phyloP scores from a whole-genome alignment of 2,888 invertebrate genomes.

The Geotrupes spiniger region DNA sequence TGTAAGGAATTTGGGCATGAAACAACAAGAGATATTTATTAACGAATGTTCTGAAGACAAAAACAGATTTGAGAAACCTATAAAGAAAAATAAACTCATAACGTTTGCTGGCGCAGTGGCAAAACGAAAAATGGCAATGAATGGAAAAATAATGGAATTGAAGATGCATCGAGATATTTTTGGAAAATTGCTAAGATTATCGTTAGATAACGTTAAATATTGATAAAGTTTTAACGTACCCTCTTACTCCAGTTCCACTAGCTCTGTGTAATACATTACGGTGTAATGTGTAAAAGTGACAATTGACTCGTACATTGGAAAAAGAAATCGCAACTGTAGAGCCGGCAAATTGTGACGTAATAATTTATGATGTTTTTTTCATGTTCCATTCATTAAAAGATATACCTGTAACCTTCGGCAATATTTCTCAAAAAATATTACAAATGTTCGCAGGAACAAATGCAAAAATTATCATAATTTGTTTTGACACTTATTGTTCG shows the following conservation, averaged over 20 bases:
- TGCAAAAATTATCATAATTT: constrained; percentile 27
- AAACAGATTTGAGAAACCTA: constrained; percentile 1
- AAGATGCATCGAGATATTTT: background rate
- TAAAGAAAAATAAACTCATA: background rate
- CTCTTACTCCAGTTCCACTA: constrained; percentile 25
- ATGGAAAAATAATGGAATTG: background rate
- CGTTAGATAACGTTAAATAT: too few relatives aligned
- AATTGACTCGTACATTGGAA: constrained; percentile 20
- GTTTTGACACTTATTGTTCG: constrained; percentile 29
- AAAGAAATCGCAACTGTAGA: background rate
- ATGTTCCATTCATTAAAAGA: constrained; percentile 32
- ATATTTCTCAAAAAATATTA: constrained; percentile 29
- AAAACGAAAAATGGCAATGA: background rate
- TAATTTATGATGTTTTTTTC: constrained; percentile 30
- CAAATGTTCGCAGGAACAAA: constrained; percentile 19
- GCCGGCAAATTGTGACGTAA: constrained; percentile 1
- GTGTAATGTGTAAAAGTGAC: constrained; percentile 35
- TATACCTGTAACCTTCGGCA: constrained; percentile 27
- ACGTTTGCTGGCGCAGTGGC: background rate
- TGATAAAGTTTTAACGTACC: constrained; percentile 23
- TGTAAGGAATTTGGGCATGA: too few relatives aligned
- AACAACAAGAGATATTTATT: too few relatives aligned
- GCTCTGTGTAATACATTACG: constrained; percentile 33
- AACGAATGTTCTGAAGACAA: constrained; percentile 1
- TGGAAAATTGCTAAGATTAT: background rate